Conservation (phyloP, 2,888 invertebrate species). For the Metellina segmentata region DNA sequence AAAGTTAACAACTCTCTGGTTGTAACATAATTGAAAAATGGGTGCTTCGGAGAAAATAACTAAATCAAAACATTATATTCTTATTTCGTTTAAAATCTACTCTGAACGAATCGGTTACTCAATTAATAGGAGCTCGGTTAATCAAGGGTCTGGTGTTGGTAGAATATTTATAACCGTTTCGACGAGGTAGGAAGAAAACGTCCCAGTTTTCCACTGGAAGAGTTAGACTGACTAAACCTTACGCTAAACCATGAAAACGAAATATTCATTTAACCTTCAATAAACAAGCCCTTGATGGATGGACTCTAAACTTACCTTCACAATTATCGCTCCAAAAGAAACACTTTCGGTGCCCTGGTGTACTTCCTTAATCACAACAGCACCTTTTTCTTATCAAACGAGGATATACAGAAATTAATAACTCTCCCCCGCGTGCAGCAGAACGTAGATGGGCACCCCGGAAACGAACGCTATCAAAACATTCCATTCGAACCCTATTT, state of each 20-base stretch:
- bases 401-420: constrained; percentile 42
- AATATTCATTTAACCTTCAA: too few species aligned
- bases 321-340: neutral
- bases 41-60: constrained; percentile 5
- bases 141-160: too few species aligned
- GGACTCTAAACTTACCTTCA: too few species aligned
- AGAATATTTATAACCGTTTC: too few species aligned
- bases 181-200: too few species aligned
- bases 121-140: too few species aligned
- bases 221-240: too few species aligned
- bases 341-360: neutral
- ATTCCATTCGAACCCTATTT: constrained; percentile 34
- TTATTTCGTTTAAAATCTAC: constrained; percentile 18
- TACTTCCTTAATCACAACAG: constrained; percentile 17
- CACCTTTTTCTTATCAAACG: neutral
- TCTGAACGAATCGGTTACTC: neutral
- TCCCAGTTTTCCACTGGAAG: too few species aligned
- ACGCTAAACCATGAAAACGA: too few species aligned
- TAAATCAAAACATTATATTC: constrained; percentile 18
- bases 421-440: constrained; percentile 8
- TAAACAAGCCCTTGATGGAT: too few species aligned
- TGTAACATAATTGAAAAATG: neutral
- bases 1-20: constrained; percentile 34
- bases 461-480: constrained; percentile 40
- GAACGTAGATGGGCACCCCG: constrained; percentile 3